Conservation (phyloP, 2,888 invertebrate genomes). For the Acrobasis suavella region DNA sequence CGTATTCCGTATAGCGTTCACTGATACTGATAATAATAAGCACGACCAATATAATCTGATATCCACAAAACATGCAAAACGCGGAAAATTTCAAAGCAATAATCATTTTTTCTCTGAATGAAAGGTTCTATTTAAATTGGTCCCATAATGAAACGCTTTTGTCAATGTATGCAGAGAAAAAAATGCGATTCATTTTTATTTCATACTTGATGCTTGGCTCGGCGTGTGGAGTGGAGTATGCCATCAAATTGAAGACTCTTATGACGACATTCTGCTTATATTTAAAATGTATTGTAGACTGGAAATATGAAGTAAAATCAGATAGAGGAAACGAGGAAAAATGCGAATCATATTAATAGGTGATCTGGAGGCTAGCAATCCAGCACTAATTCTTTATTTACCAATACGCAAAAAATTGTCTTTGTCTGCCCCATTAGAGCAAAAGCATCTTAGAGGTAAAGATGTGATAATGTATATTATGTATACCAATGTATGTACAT, state of each 20-base stretch:
- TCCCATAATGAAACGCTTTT: constrained; percentile 21
- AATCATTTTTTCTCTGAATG: constrained; percentile 4
- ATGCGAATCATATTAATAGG: too few species aligned
- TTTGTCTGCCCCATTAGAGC: too few species aligned
- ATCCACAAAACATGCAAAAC: constrained; percentile 25
- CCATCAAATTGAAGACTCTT: background rate
- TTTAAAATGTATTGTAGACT: background rate
- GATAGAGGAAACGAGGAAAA: too few species aligned
- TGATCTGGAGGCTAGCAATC: too few species aligned
- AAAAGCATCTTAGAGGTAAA: too few species aligned
- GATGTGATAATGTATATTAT: too few species aligned
- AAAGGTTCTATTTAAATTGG: constrained; percentile 15
- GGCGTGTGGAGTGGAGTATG: background rate
- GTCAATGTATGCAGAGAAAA: constrained; percentile 25
- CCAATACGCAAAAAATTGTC: too few species aligned
- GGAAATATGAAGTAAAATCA: too few species aligned
- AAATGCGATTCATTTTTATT: constrained; percentile 28
- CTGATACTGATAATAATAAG: constrained; percentile 50
- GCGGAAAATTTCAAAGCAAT: constrained; percentile 21
- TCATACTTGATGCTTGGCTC: constrained; percentile 3
- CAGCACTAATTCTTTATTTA: too few species aligned
- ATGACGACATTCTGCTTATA: background rate
- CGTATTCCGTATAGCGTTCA: constrained; percentile 49
- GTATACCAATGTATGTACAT: too few species aligned
- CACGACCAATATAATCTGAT: constrained; percentile 44